Evolutionary conservation across 2,113 vertebrate species (phyloP).

Genomic region (Muscicapa adusta): DNA sequence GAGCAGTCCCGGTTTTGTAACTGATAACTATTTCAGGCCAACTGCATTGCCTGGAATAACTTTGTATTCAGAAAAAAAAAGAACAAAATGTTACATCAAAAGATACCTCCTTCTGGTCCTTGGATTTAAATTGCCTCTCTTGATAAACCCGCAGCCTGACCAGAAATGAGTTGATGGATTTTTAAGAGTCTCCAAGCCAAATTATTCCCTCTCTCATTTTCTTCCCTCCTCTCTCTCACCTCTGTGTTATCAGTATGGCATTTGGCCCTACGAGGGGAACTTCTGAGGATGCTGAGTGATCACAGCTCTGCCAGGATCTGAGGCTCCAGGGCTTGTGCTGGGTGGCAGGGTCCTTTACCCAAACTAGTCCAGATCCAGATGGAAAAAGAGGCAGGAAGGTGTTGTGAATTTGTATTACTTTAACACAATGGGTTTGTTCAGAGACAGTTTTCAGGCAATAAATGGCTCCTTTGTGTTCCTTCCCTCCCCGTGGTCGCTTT

Average conservation of each 20-base stretch:
- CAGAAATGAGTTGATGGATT: constrained; percentile 26
- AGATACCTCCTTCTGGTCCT: constrained; percentile 40
- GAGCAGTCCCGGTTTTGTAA: constrained; percentile 39
- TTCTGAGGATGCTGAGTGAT: not conserved
- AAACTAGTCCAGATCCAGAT: not conserved
- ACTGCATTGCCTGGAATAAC: constrained; percentile 60
- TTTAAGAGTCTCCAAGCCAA: not conserved
- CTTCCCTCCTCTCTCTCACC: not conserved
- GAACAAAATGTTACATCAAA: constrained; percentile 62
- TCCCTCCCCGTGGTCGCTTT: constrained; percentile 28
- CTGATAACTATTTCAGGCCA: constrained; percentile 46
- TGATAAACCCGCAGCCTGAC: constrained; percentile 8
- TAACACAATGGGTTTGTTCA: constrained; percentile 65
- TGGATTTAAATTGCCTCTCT: constrained; percentile 30
- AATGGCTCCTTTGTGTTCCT: constrained; percentile 53
- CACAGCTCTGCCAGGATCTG: not conserved
- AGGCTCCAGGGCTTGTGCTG: accelerated
- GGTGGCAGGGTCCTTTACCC: not conserved
- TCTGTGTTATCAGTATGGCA: not conserved
- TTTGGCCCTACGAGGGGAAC: not conserved
- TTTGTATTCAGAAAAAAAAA: constrained; percentile 41
- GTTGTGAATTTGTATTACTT: constrained; percentile 65
- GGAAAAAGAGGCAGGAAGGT: constrained; percentile 52
- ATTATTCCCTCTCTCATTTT: not conserved
- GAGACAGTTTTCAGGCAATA: constrained; percentile 59